phyloP scores from a whole-genome alignment of 1,140 invertebrate species.

The Ips nitidus region DNA sequence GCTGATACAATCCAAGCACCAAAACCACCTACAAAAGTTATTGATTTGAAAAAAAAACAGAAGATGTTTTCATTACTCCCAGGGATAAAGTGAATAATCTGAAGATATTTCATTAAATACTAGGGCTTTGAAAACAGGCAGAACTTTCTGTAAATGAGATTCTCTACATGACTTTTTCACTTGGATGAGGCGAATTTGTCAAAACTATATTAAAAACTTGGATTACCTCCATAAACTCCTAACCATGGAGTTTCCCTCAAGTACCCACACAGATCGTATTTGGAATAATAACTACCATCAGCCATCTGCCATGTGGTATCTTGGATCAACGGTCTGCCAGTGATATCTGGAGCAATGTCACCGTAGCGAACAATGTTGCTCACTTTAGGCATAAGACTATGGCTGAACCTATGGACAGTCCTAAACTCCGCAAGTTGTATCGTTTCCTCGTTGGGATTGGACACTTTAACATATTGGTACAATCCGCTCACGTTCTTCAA shows the following conservation, averaged over 20 bases:
- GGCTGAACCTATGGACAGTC: conserved; percentile 16
- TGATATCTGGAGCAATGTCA: conserved; percentile 9
- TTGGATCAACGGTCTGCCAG: conserved; percentile 17
- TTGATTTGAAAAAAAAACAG: conserved; percentile 2
- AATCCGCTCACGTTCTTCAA: conserved; percentile 8
- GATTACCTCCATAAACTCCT: conserved; percentile 22
- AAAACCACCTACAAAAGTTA: conserved; percentile 15
- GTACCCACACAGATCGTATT: conserved; percentile 29
- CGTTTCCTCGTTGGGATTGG: conserved; percentile 15
- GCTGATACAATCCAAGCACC: conserved; percentile 21
- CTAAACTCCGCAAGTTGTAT: conserved; percentile 10
- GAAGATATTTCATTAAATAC: too few relatives aligned
- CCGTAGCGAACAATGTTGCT: conserved; percentile 12
- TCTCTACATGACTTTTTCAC: too few relatives aligned
- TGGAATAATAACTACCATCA: conserved; percentile 24
- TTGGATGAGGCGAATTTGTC: too few relatives aligned
- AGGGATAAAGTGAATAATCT: too few relatives aligned
- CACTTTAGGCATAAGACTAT: conserved; percentile 25
- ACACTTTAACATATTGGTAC: conserved; percentile 22
- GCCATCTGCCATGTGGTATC: conserved; percentile 26
- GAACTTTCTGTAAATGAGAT: too few relatives aligned
- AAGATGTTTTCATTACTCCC: background rate
- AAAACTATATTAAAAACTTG: too few relatives aligned
- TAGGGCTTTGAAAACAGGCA: background rate
- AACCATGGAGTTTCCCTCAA: conserved; percentile 25